phyloP scores from a whole-genome alignment of 2,113 vertebrate species.

The Crocuta crocuta region DNA sequence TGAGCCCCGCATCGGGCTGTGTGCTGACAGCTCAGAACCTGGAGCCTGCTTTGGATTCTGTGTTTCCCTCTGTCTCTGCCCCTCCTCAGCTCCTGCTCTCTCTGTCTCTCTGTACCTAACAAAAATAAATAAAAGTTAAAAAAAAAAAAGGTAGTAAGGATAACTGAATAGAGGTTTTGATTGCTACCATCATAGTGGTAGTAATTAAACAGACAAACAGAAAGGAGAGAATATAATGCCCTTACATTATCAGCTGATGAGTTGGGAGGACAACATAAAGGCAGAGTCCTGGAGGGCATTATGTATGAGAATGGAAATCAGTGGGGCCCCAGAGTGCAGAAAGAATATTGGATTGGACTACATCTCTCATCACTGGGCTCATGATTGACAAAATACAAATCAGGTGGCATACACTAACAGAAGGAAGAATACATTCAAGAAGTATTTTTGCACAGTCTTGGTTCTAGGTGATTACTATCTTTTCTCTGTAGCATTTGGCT shows the following conservation, averaged over 20 bases:
- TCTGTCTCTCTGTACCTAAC: too few species aligned
- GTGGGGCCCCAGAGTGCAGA: not conserved
- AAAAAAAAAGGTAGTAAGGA: not conserved
- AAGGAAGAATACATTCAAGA: not conserved
- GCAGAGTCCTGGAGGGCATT: not conserved
- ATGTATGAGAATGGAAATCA: slow-evolving; percentile 16
- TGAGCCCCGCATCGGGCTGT: too few species aligned
- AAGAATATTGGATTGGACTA: not conserved
- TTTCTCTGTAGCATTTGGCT: slow-evolving; percentile 40
- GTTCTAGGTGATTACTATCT: not conserved
- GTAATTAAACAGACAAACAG: slow-evolving; percentile 17
- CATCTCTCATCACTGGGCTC: not conserved
- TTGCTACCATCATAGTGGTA: not conserved
- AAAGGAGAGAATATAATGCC: not conserved
- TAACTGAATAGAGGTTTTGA: slow-evolving; percentile 28
- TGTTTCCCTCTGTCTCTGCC: too few species aligned
- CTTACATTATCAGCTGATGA: not conserved
- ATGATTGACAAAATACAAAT: slow-evolving; percentile 15
- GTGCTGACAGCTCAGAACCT: too few species aligned
- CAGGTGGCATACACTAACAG: not conserved
- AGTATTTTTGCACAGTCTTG: slow-evolving; percentile 30
- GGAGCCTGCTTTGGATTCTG: too few species aligned
- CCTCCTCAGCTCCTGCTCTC: too few species aligned
- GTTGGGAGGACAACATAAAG: slow-evolving; percentile 14
- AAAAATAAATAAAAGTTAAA: too few species aligned